Evolutionary conservation across 1,140 invertebrate genomes (phyloP), one percentile per base, ranked within the genome.

Genomic region (Brachystomella parvula): DNA sequence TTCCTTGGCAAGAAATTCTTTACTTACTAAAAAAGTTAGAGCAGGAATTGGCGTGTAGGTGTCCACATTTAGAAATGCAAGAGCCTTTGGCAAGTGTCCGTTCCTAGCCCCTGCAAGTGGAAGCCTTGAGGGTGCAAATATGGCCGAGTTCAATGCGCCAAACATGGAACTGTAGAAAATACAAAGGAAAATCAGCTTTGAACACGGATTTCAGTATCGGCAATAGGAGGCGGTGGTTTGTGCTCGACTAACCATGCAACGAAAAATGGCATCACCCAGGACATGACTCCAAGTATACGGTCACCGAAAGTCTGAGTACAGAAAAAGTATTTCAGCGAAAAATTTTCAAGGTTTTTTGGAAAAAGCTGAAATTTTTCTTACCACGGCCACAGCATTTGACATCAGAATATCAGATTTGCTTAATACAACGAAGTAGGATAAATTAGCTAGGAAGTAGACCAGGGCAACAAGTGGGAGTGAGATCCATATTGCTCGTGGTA

Each of bases 351-450:
- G 12, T 53, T 17, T n/a, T 44, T 44, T 53, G 24, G 49, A 19
- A 53, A 24, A 53, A 33, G 17, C 29, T 28, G 58, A 9, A 19
- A 60, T 12, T 28, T 9, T 12, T 66, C 86, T 83, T 81, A 95
- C 92, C 76, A 98, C 92, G 73, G 95, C 95, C 66, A 98, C 94
- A 56, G 95, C 95, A 77, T 90, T 85, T 1, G 92, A 92, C 2
- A 86, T 80, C 17, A 90, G 79, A 75, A 98, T 88, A 75, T 90
- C 89, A 9, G 82, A 77, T 0, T 89, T 88, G 6, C 88, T 87
- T 24, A 98, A 79, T 28, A 96, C 94, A 2, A 93, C 90, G 72
- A 97, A 85, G 78, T 98, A 97, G 0, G 95, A 89, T 60, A 96
- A 79, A 78, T 98, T 98, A 0, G 92, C 89, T 53, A 98, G 78